Conservation (phyloP, 2,888 invertebrate genomes). For the Leptopilina drosophilae region DNA sequence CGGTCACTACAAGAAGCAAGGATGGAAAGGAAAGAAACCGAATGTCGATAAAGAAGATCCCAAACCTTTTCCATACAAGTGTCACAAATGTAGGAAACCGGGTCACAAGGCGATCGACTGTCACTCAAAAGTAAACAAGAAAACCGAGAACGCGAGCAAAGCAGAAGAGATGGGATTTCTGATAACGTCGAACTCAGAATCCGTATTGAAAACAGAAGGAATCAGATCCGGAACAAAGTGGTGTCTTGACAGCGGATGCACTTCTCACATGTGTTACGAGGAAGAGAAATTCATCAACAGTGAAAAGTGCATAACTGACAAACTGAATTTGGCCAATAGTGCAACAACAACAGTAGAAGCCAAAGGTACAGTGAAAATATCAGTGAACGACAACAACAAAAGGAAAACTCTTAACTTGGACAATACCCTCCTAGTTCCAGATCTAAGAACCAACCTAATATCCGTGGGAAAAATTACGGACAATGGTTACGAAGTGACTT, state of each 20-base stretch:
- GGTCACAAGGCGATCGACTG: background rate
- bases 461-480: background rate
- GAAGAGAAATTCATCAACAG: slow-evolving; percentile 41
- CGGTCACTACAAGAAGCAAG: too few relatives aligned
- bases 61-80: too few relatives aligned
- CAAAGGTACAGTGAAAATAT: slow-evolving; percentile 40
- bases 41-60: too few relatives aligned
- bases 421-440: background rate
- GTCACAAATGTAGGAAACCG: too few relatives aligned
- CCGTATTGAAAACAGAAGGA: background rate
- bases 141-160: background rate
- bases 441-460: background rate
- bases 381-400: background rate
- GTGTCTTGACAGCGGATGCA: slow-evolving; percentile 46
- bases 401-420: background rate
- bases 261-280: slow-evolving; percentile 45
- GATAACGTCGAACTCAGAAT: background rate
- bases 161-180: background rate
- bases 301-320: slow-evolving; percentile 24
- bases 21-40: too few relatives aligned
- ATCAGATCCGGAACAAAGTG: background rate
- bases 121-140: background rate
- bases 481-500: slow-evolving; percentile 11
- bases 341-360: slow-evolving; percentile 42
- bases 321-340: slow-evolving; percentile 47